Conservation (phyloP, 2,797 vertebrate genomes). For the Chloroceryle inda region DNA sequence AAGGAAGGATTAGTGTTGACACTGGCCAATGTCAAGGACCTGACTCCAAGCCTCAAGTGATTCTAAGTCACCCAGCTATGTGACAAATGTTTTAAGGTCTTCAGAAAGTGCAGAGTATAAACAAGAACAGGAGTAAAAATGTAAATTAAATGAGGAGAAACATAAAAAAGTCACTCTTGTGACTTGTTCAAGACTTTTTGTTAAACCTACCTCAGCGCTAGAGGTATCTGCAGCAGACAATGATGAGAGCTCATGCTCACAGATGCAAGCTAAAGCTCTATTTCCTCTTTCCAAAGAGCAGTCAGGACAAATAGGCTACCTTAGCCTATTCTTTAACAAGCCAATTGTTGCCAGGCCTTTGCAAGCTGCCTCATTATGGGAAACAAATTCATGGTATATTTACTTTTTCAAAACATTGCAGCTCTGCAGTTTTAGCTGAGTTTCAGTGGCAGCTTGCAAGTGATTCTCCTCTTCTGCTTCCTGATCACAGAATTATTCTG, state of each 20-base stretch:
- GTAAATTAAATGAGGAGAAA: neutral
- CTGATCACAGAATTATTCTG: neutral
- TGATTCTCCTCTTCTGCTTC: neutral
- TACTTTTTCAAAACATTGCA: neutral
- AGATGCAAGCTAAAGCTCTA: neutral
- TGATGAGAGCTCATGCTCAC: neutral
- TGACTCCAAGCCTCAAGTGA: neutral
- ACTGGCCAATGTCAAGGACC: neutral
- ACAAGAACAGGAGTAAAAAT: neutral
- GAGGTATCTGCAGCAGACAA: neutral
- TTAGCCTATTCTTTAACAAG: neutral
- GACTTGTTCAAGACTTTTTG: neutral
- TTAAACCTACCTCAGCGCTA: neutral
- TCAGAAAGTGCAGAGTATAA: neutral
- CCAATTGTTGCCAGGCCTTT: neutral
- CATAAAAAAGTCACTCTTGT: neutral
- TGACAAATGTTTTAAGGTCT: neutral
- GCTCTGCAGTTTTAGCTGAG: neutral
- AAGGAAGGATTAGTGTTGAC: neutral
- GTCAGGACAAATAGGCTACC: neutral
- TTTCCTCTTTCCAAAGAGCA: neutral
- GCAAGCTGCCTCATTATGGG: neutral
- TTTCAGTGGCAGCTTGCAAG: accelerated
- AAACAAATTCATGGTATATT: neutral
- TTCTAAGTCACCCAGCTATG: neutral